Conservation (phyloP, 92 coral and sea anemone genomes). For the Porites evermanni region DNA sequence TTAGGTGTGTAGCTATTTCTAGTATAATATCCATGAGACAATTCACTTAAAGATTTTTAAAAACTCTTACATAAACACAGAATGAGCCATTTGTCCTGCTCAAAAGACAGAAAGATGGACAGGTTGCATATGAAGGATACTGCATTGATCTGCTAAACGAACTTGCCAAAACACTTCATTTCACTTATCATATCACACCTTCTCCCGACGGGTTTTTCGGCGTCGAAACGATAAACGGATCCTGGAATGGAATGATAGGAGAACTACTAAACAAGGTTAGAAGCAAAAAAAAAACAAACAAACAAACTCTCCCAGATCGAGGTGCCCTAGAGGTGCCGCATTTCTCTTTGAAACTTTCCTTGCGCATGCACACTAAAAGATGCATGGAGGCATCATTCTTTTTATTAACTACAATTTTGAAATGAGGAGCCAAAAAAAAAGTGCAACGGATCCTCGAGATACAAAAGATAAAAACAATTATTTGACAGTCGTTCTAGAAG, state of each 20-base stretch:
- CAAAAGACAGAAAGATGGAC: slow-evolving; percentile 46
- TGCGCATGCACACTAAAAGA: no score
- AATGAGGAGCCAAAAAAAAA: background rate
- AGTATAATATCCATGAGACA: background rate
- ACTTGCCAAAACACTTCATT: background rate
- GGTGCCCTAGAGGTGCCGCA: no score
- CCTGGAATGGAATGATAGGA: background rate
- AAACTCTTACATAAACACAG: background rate
- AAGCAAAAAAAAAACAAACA: background rate
- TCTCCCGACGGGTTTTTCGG: background rate
- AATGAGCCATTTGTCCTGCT: slow-evolving; percentile 54
- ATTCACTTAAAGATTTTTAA: background rate
- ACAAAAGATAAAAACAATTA: no score
- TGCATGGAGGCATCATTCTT: no score
- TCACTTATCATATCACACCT: background rate
- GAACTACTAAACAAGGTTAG: background rate
- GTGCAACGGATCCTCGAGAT: no score
- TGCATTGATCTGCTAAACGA: background rate
- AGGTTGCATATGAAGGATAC: slow-evolving; percentile 50
- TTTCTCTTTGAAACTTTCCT: no score
- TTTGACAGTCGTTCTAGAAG: no score
- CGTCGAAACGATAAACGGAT: background rate
- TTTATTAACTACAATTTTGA: no score
- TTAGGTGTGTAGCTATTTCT: background rate
- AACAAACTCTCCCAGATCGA: background rate